A percentile compares a stretch with the other conserved stretches of the same genome.
These are phyloP conservation scores for Argyrosomus japonicus DNA, from an alignment of 2,113 vertebrate species.

Conservation along the genomic window DNA sequence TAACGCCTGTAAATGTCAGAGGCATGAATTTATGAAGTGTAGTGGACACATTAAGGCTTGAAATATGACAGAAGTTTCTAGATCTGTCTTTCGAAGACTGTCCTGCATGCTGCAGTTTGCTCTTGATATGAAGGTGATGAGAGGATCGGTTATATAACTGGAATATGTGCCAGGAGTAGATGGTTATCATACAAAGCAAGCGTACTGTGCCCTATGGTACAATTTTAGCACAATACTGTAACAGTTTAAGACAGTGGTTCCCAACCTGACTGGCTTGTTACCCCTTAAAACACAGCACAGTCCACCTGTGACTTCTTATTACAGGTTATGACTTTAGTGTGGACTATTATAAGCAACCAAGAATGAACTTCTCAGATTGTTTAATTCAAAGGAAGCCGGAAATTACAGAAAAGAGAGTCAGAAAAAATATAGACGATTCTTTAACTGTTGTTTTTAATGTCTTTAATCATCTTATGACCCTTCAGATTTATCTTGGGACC, in stretches of 20 bases:
- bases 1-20: slow-evolving; percentile 36
- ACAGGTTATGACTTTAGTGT: background rate
- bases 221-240: slow-evolving; percentile 10
- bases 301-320: background rate
- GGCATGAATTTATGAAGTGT: slow-evolving; percentile 23
- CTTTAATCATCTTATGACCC: background rate
- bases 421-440: background rate
- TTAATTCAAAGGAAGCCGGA: background rate
- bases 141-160: slow-evolving; percentile 9
- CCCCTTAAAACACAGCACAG: background rate
- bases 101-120: background rate
- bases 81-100: background rate
- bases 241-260: background rate
- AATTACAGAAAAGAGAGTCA: background rate
- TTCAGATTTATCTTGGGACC: background rate
- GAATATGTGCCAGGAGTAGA: background rate
- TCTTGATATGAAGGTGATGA: slow-evolving; percentile 2
- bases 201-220: background rate
- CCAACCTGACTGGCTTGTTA: background rate
- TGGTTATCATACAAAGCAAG: slow-evolving; percentile 14
- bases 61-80: slow-evolving; percentile 28
- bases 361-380: background rate
- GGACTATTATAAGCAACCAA: background rate
- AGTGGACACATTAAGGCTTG: background rate
- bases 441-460: no score